Percentiles rank a stretch among this genome's conserved stretches.
These are phyloP conservation scores for Semotilus atromaculatus DNA, from an alignment of 2,797 vertebrate genomes.

Conservation along the genomic window DNA sequence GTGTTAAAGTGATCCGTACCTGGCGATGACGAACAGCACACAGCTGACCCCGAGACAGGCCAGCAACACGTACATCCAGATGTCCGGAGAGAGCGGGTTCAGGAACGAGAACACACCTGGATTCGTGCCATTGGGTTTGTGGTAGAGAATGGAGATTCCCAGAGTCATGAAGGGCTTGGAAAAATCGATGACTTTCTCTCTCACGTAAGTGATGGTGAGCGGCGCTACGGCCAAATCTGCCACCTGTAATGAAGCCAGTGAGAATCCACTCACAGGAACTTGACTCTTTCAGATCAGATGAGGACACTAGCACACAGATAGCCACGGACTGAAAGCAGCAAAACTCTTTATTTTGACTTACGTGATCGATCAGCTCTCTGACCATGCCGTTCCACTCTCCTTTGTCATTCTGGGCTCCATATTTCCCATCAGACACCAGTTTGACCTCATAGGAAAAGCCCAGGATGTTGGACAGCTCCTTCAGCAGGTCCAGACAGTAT, in stretches of 20 bases:
- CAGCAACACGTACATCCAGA: conserved; percentile 98
- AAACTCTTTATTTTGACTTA: conserved; percentile 73
- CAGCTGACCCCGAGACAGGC: conserved; percentile 98
- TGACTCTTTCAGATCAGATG: background rate
- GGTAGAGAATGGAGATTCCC: conserved; percentile 97
- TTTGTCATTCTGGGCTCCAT: conserved; percentile 96
- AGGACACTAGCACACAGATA: background rate
- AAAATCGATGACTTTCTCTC: conserved; percentile 98
- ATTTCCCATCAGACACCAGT: conserved; percentile 95
- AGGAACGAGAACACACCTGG: conserved; percentile 97
- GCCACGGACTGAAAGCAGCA: background rate
- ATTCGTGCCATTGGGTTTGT: conserved; percentile 97
- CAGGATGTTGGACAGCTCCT: conserved; percentile 95
- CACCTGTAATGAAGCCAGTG: conserved; percentile 77
- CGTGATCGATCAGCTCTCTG: conserved; percentile 97
- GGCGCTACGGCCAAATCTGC: conserved; percentile 97
- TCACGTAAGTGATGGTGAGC: conserved; percentile 95
- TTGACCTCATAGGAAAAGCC: conserved; percentile 97
- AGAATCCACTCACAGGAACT: background rate
- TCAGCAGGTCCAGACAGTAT: conserved; percentile 95
- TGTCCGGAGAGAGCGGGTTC: conserved; percentile 95
- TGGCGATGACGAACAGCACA: conserved; percentile 97
- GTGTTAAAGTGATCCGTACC: conserved; percentile 76
- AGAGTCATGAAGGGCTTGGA: conserved; percentile 99
- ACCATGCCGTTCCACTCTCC: conserved; percentile 99